Conservation (phyloP, 2,888 invertebrate genomes). For the Pocota personata region DNA sequence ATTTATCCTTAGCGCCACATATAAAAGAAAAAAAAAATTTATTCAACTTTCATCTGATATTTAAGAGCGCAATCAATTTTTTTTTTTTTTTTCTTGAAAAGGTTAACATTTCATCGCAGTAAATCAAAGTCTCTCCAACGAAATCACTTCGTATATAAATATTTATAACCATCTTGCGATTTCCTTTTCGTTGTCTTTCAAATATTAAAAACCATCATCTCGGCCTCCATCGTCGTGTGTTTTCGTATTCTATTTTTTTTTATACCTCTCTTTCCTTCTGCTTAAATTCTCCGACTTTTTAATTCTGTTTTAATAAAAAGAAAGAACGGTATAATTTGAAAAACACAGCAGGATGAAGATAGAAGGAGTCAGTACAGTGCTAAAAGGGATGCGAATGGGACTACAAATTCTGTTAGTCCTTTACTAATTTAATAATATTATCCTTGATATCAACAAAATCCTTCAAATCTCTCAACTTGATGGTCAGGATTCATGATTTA, state of each 20-base stretch:
- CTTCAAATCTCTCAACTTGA: constrained; percentile 51
- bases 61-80: constrained; percentile 6
- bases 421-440: constrained; percentile 63
- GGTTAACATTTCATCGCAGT: constrained; percentile 56
- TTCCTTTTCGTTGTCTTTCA: constrained; percentile 58
- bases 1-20: constrained; percentile 19
- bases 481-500: constrained; percentile 38
- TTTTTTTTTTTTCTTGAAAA: not conserved
- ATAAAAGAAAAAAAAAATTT: not conserved
- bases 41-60: constrained; percentile 23
- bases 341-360: constrained; percentile 3
- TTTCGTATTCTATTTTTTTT: not conserved
- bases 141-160: constrained; percentile 43
- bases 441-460: constrained; percentile 42
- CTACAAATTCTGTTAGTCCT: constrained; percentile 34
- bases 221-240: constrained; percentile 1
- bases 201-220: constrained; percentile 64
- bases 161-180: constrained; percentile 59
- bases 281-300: constrained; percentile 30
- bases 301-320: constrained; percentile 47
- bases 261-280: not conserved
- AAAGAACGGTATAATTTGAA: constrained; percentile 30
- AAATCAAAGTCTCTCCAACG: constrained; percentile 50
- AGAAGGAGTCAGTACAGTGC: not conserved
- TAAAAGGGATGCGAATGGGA: not conserved